A percentile compares a stretch with the other conserved stretches of the same genome.
These are phyloP conservation scores for Brachypteracias leptosomus DNA, from an alignment of 2,113 vertebrate species.

Conservation along the genomic window DNA sequence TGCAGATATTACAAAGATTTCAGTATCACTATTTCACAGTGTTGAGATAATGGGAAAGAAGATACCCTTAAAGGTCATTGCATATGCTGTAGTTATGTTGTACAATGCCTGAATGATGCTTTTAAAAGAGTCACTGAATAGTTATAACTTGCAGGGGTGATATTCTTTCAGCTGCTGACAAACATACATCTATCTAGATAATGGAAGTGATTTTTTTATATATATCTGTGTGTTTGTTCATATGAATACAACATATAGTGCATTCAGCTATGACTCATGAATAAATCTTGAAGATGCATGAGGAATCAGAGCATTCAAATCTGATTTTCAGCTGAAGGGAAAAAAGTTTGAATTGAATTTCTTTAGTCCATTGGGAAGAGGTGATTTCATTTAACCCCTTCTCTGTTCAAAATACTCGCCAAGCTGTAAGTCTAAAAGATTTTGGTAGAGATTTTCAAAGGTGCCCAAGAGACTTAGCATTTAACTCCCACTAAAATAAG, in stretches of 20 bases:
- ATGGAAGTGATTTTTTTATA: constrained; percentile 1
- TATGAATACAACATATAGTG: constrained; percentile 55
- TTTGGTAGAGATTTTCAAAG: background rate
- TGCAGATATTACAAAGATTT: constrained; percentile 61
- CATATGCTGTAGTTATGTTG: constrained; percentile 58
- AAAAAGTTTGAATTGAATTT: constrained; percentile 1
- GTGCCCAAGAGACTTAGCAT: background rate
- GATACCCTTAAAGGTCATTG: constrained; percentile 70
- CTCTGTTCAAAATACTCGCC: background rate
- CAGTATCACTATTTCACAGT: constrained; percentile 47
- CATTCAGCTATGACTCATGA: constrained; percentile 68
- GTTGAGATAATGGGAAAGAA: constrained; percentile 58
- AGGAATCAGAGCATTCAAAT: constrained; percentile 63
- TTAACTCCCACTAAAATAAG: background rate
- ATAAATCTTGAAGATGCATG: constrained; percentile 64
- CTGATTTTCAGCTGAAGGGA: constrained; percentile 51
- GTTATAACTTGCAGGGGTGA: constrained; percentile 34
- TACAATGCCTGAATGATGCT: constrained; percentile 62
- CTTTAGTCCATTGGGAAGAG: background rate
- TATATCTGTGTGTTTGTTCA: constrained; percentile 31
- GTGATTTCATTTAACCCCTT: constrained; percentile 13
- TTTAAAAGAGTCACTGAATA: constrained; percentile 53
- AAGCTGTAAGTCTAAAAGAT: background rate
- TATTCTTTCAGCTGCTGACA: constrained; percentile 55
- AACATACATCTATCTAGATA: constrained; percentile 60